Evolutionary conservation across 2,113 vertebrate species (phyloP), one percentile per base, ranked within the genome.

Genomic region (Lanius collurio): DNA sequence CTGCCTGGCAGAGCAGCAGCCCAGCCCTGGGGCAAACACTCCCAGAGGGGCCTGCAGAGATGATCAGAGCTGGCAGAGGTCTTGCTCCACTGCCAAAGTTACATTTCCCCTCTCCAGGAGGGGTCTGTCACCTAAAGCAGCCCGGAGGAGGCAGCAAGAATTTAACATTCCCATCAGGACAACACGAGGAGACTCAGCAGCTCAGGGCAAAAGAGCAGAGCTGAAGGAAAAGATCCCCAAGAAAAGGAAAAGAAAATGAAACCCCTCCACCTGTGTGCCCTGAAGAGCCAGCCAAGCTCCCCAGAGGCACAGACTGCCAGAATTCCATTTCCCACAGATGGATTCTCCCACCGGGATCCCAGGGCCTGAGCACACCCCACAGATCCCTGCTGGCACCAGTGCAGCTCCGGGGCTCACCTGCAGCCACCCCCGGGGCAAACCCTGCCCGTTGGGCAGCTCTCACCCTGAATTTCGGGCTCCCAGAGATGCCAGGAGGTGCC

Each of bases 391-490:
- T 4, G 19, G 22, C 50, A 37, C 16, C 50, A 64, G 28, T 37
- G 24, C 15, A 6, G 46, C 24, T 56, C 53, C 47, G 62, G 15
- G 37, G 9, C 24, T 60, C 67, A n/a, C 20, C 35, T 16, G 10
- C 39, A 73, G 16, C 27, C 41, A 27, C 80, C 10, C 10, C 5
- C 0, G 0, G 26, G 30, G 26, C 19, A 63, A 75, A 52, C 27
- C 42, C 4, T 21, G 22, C 28, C 19, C 16, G 7, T 33, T 44
- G 7, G 27, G 44, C 42, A 46, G 11, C 15, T 79, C 68, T 23
- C 2, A 12, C 4, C 15, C 35, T 7, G 0, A 0, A 47, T 41
- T 77, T 41, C 20, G 52, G n/a, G 4, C 52, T 70, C 68, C 63
- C 21, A 3, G 44, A 42, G 39, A 6, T 16, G 21, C 35, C 59